phyloP scores from a whole-genome alignment of 1,140 invertebrate species.

The Scaptodrosophila lebanonensis region DNA sequence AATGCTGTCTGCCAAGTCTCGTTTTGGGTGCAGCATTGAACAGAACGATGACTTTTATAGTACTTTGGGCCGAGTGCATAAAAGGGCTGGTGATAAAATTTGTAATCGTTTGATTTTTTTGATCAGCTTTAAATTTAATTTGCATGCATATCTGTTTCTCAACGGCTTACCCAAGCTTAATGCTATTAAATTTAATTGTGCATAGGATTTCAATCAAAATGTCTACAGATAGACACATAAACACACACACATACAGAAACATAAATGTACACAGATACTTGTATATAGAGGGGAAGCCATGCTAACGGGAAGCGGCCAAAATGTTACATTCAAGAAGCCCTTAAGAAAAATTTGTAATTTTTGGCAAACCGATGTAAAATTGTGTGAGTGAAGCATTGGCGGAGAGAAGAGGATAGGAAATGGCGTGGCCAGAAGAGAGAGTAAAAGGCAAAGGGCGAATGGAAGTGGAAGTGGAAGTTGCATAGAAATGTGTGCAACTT shows the following conservation, averaged over 20 bases:
- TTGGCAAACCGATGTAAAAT: too few relatives aligned
- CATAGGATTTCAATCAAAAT: conserved; percentile 58
- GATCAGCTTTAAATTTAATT: conserved; percentile 21
- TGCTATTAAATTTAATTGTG: conserved; percentile 59
- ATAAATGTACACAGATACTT: background rate
- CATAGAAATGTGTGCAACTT: conserved; percentile 11
- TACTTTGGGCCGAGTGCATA: too few relatives aligned
- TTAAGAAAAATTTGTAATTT: too few relatives aligned
- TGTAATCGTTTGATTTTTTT: conserved; percentile 21
- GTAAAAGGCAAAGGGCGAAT: background rate
- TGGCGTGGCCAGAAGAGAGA: background rate
- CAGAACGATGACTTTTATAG: too few relatives aligned
- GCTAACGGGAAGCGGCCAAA: too few relatives aligned
- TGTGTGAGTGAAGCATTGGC: too few relatives aligned
- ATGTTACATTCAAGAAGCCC: too few relatives aligned
- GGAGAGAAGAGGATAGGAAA: too few relatives aligned
- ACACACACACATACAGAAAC: background rate
- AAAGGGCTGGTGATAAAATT: conserved; percentile 31
- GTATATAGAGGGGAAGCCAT: too few relatives aligned
- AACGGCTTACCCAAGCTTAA: conserved; percentile 18
- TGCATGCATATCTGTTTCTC: conserved; percentile 4
- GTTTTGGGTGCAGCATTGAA: too few relatives aligned
- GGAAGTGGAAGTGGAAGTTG: too few relatives aligned
- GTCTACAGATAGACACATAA: conserved; percentile 2
- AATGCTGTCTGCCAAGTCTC: too few relatives aligned